phyloP scores from a whole-genome alignment of 2,888 invertebrate genomes.

The Campaea margaritaria region DNA sequence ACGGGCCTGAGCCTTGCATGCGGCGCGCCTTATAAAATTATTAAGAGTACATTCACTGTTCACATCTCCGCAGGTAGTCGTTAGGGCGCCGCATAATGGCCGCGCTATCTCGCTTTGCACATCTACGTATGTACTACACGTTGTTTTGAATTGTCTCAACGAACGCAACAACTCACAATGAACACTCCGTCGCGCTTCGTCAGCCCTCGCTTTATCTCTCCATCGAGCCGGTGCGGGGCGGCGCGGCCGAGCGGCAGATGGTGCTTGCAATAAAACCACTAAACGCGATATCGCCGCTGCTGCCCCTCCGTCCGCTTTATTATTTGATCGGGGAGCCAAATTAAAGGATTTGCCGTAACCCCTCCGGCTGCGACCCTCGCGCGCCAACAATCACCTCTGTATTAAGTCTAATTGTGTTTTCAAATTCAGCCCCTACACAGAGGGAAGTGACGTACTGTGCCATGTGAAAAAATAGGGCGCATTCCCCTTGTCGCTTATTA shows the following conservation, averaged over 20 bases:
- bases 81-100: slow-evolving; percentile 69
- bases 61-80: slow-evolving; percentile 53
- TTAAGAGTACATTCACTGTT: slow-evolving; percentile 57
- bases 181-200: slow-evolving; percentile 61
- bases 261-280: slow-evolving; percentile 86
- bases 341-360: slow-evolving; percentile 84
- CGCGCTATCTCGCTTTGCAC: slow-evolving; percentile 69
- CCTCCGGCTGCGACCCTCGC: slow-evolving; percentile 78
- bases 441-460: slow-evolving; percentile 66
- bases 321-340: slow-evolving; percentile 85
- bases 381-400: slow-evolving; percentile 84
- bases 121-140: slow-evolving; percentile 60
- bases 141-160: slow-evolving; percentile 75
- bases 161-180: slow-evolving; percentile 74
- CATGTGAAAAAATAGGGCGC: slow-evolving; percentile 81
- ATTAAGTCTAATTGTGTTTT: slow-evolving; percentile 86
- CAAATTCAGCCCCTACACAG: slow-evolving; percentile 80
- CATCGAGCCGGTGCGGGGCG: slow-evolving; percentile 64
- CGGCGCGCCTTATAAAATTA: slow-evolving; percentile 69
- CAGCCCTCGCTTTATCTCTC: slow-evolving; percentile 78
- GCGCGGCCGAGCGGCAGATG: slow-evolving; percentile 79
- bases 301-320: slow-evolving; percentile 80
- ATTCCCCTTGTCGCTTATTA: slow-evolving; percentile 74
- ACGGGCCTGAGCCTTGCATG: too few species aligned
- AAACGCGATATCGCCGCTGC: slow-evolving; percentile 81